Evolutionary conservation across 2,113 vertebrate species (phyloP).

Genomic region (Rhinopithecus roxellana): DNA sequence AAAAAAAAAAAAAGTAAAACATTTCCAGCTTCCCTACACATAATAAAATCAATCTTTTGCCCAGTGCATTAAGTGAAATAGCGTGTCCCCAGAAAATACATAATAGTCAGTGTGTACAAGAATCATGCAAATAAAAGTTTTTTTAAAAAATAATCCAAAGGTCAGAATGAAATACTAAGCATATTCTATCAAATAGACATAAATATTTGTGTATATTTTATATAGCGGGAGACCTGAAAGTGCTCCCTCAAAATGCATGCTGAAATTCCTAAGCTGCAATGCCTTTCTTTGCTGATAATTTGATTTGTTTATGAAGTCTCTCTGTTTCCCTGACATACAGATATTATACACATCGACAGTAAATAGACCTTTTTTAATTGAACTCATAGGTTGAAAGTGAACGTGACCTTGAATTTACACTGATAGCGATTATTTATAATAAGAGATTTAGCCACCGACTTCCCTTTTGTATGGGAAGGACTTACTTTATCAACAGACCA

Average conservation of each 20-base stretch:
- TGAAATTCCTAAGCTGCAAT: constrained; percentile 55
- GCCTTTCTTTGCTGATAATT: constrained; percentile 76
- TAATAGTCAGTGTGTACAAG: constrained; percentile 38
- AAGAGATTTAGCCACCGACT: constrained; percentile 77
- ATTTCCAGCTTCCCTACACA: constrained; percentile 59
- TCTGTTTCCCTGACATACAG: constrained; percentile 78
- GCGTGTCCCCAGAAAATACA: constrained; percentile 20
- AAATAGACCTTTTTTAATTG: constrained; percentile 83
- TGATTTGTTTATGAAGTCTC: constrained; percentile 80
- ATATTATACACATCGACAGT: constrained; percentile 77
- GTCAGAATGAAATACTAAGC: constrained; percentile 68
- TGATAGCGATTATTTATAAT: constrained; percentile 82
- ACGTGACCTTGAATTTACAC: constrained; percentile 82
- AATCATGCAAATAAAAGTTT: constrained; percentile 54
- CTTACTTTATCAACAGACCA: constrained; percentile 78
- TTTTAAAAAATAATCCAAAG: constrained; percentile 34
- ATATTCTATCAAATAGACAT: background rate
- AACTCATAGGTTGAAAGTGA: constrained; percentile 83
- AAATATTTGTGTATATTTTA: constrained; percentile 39
- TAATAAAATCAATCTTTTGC: constrained; percentile 62
- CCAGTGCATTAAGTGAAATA: constrained; percentile 51
- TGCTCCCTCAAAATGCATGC: constrained; percentile 30
- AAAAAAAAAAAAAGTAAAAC: constrained; percentile 52
- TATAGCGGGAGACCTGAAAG: constrained; percentile 57
- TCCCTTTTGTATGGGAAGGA: constrained; percentile 78